A percentile compares a stretch with the other conserved stretches of the same genome.
These are phyloP conservation scores for Hemibagrus wyckioides DNA, from an alignment of 2,113 vertebrate genomes.

Conservation along the genomic window DNA sequence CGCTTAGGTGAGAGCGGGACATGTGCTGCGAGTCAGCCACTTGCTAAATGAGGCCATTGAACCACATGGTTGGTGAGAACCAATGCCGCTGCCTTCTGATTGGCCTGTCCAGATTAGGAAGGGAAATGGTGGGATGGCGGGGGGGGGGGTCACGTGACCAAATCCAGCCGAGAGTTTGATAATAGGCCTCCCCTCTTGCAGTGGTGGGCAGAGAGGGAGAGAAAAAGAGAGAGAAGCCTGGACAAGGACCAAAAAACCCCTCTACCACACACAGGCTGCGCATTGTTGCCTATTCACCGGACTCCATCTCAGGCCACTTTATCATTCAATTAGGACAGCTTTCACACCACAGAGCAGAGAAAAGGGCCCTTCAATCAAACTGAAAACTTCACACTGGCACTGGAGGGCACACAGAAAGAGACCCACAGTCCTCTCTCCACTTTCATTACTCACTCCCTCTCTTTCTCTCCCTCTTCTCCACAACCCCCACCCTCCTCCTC, in stretches of 20 bases:
- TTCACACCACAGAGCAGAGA: conserved; percentile 79
- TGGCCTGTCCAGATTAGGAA: conserved; percentile 56
- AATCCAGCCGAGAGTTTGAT: conserved; percentile 77
- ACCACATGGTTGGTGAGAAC: conserved; percentile 63
- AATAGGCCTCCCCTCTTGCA: conserved; percentile 78
- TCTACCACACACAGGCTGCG: conserved; percentile 81
- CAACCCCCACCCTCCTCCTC: conserved; percentile 50
- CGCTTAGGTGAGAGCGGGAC: conserved; percentile 50
- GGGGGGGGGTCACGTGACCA: conserved; percentile 67
- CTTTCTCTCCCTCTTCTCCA: conserved; percentile 36
- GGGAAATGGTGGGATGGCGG: conserved; percentile 38
- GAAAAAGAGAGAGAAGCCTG: conserved; percentile 67
- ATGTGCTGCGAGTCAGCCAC: conserved; percentile 63
- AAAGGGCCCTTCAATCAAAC: conserved; percentile 81
- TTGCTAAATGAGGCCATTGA: conserved; percentile 67
- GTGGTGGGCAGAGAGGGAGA: conserved; percentile 62
- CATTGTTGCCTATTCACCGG: conserved; percentile 80
- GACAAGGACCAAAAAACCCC: conserved; percentile 79
- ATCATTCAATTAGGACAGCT: conserved; percentile 87
- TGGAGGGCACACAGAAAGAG: conserved; percentile 70
- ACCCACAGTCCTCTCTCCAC: conserved; percentile 73
- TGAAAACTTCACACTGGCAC: conserved; percentile 79
- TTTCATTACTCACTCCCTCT: conserved; percentile 68
- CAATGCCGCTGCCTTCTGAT: conserved; percentile 57
- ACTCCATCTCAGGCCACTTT: conserved; percentile 81